Evolutionary conservation across 1,140 invertebrate species (phyloP).

Genomic region (Papilio glaucus): DNA sequence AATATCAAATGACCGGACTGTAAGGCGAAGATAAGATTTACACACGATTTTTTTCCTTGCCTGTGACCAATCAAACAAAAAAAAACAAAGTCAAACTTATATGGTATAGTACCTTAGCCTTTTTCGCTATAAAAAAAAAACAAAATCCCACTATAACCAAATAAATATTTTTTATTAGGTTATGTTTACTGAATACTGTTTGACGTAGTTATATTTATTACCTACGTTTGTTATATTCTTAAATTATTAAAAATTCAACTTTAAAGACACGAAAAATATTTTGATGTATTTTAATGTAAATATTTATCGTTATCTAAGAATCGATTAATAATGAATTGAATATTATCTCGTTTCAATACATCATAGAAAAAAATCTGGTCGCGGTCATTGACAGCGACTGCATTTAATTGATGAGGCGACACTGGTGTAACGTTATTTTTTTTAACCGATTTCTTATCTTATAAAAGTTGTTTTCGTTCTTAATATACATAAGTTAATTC

Average conservation of each 20-base stretch:
- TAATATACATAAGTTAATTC: too few species aligned
- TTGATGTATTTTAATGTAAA: conserved; percentile 11
- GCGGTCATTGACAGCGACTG: conserved; percentile 35
- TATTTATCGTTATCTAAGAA: conserved; percentile 13
- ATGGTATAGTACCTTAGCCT: conserved; percentile 6
- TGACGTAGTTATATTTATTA: too few species aligned
- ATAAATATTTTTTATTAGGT: too few species aligned
- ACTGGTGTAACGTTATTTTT: neutral
- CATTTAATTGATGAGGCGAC: conserved; percentile 30
- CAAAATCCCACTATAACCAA: too few species aligned
- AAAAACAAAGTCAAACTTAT: conserved; percentile 1
- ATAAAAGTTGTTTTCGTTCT: neutral
- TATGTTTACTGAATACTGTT: too few species aligned
- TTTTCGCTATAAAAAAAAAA: neutral
- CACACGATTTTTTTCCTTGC: neutral
- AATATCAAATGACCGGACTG: conserved; percentile 47
- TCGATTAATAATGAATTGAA: conserved; percentile 13
- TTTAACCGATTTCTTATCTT: neutral
- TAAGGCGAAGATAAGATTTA: neutral
- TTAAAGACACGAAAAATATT: neutral
- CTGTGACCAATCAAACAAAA: neutral
- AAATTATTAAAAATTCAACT: conserved; percentile 10
- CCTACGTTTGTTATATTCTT: neutral
- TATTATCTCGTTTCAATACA: conserved; percentile 20
- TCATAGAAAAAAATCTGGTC: conserved; percentile 3